Base-by-base conservation (phyloP, 2,797 vertebrate genomes). In the Protonibea diacanthus region DNA sequence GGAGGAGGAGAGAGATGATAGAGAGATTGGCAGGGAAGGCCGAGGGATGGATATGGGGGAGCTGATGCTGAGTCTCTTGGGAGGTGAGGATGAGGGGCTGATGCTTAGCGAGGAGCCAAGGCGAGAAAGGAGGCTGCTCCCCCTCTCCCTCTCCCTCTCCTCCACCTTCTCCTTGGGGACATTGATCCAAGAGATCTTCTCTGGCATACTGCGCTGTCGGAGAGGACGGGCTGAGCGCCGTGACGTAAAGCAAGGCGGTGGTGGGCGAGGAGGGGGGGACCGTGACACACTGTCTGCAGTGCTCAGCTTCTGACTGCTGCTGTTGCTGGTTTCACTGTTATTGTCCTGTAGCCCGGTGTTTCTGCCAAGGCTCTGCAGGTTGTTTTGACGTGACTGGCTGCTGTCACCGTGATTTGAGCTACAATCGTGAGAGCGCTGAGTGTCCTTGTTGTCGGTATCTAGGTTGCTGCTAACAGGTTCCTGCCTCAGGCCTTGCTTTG, bases 211-310 rank as follows among this genome's bases (percentile, higher is more conserved):
- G 82, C 81, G 79, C 85, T 90, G 95, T 81, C 91, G 93, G 86
- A 88, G 85, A 59, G 89, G 74, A 6, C 60, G 48, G 2, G 47
- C 86, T 0, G 88, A 74, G 20, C 49, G 64, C 0, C n/a, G 64
- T 0, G 74, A 59, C 1, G 38, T n/a, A 29, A 89, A 80, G 10
- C 78, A 81, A 58, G 97, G 97, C 3, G 96, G 97, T 2, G 97
- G 97, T 0, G 97, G 97, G 48, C 96, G 93, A 40, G 96, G 96
- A 0, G 97, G 97, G 1, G 96, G 96, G 4, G 95, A 95, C 65
- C 92, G 95, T 49, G 94, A 84, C 2, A 33, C 27, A 6, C 61
- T 29, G 13, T 85, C 69, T 29, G 56, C 42, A 45, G 14, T 5
- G 3, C 56, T 63, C 12, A 14, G 23, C 25, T 71, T 81, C 20